These are phyloP conservation scores for Drosophila sulfurigaster DNA, from an alignment of 1,140 invertebrate species.

Conservation along the genomic window DNA sequence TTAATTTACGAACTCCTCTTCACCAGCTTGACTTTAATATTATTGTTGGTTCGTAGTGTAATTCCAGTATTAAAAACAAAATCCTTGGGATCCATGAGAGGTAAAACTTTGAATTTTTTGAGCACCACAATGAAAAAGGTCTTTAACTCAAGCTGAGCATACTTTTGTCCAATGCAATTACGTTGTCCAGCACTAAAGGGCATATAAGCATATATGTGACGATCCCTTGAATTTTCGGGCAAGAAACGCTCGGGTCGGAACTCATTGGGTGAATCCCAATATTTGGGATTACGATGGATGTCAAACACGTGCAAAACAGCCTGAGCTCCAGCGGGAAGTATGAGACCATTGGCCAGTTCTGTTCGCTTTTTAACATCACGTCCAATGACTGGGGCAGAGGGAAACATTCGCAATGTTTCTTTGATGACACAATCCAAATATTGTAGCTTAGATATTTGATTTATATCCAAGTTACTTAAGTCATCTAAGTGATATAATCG, in stretches of 20 bases:
- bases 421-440: slow-evolving; percentile 89
- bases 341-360: slow-evolving; percentile 74
- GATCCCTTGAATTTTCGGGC: slow-evolving; percentile 87
- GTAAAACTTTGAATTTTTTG: slow-evolving; percentile 70
- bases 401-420: slow-evolving; percentile 88
- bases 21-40: slow-evolving; percentile 65
- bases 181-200: slow-evolving; percentile 86
- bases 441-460: slow-evolving; percentile 87
- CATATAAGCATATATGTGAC: slow-evolving; percentile 86
- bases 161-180: slow-evolving; percentile 84
- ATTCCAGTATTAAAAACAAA: slow-evolving; percentile 68
- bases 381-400: slow-evolving; percentile 89
- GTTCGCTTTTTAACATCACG: slow-evolving; percentile 86
- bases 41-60: slow-evolving; percentile 60
- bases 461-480: slow-evolving; percentile 81
- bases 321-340: slow-evolving; percentile 85
- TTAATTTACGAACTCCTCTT: slow-evolving; percentile 30
- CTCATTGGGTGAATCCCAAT: slow-evolving; percentile 88
- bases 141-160: slow-evolving; percentile 85
- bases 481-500: slow-evolving; percentile 16
- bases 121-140: slow-evolving; percentile 82
- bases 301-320: slow-evolving; percentile 85
- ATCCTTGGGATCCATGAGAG: slow-evolving; percentile 76
- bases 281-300: slow-evolving; percentile 87
- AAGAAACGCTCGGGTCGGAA: slow-evolving; percentile 92